Base-by-base conservation (phyloP, 2,113 vertebrate species). In the Phalacrocorax pelagicus region DNA sequence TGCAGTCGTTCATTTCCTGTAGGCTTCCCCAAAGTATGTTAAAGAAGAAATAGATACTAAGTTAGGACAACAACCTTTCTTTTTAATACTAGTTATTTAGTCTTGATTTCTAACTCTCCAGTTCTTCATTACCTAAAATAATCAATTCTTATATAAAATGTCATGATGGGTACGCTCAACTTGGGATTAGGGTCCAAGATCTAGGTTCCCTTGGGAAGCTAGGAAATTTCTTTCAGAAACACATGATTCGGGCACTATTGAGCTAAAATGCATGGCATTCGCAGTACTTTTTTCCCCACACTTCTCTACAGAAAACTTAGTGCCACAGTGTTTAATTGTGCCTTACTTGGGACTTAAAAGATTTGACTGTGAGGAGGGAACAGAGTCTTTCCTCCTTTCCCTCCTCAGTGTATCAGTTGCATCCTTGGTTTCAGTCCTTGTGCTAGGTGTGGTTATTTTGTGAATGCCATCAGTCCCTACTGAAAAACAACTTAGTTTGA, bases 161-260 rank as follows among this genome's bases (percentile, higher is more conserved):
- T 75, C 4, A 34, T 15, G 14, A 70, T 77, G 81, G 29, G 10
- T 75, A 38, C 1, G 1, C 9, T 54, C 4, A 55, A 2, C 26
- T 85, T 69, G 32, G 18, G 13, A 55, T 30, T 70, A 23, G 51
- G 40, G 24, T 90, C 34, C 29, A 32, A 58, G 55, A 58, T 40
- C 16, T 26, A 36, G 36, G 74, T 57, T 44, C 27, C 17, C 16
- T 19, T 81, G 23, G 62, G 32, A 86, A 70, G 36, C 32, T 32
- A 58, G 55, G 67, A 70, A 70, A 40, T 58, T 69, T 74, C 19
- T 82, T 82, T 86, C 42, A n/a, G 36, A 72, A 88, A 42, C 4
- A 1, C 4, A 7, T 0, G 0, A 46, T 94, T 89, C 9, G 4
- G 66, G 36, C 61, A 32, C 47, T 54, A 5, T 24, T 59, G 38